Conservation (phyloP, 1,140 invertebrate genomes). For the Sitophilus oryzae region DNA sequence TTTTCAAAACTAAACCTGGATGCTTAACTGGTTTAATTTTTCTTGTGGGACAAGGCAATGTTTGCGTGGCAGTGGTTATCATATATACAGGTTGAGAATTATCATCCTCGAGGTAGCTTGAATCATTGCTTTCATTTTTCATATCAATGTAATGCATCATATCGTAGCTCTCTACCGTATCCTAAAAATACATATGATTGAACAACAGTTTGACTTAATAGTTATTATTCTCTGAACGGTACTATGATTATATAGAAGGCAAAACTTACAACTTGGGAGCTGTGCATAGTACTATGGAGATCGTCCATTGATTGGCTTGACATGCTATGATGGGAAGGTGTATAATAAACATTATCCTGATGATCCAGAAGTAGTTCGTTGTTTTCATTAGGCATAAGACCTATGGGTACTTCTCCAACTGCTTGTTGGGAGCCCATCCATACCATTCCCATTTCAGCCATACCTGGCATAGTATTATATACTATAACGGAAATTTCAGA, state of each 20-base stretch:
- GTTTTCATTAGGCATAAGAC: slow-evolving; percentile 36
- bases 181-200: slow-evolving; percentile 17
- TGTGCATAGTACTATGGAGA: slow-evolving; percentile 49
- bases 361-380: slow-evolving; percentile 50
- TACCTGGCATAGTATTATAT: slow-evolving; percentile 49
- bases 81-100: slow-evolving; percentile 46
- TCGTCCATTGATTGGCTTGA: slow-evolving; percentile 53
- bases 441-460: slow-evolving; percentile 62
- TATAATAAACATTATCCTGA: slow-evolving; percentile 53
- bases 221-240: neutral
- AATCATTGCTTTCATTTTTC: slow-evolving; percentile 43
- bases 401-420: slow-evolving; percentile 47
- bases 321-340: slow-evolving; percentile 45
- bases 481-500: too few species aligned
- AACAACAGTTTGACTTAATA: neutral
- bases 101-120: slow-evolving; percentile 41
- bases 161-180: slow-evolving; percentile 40
- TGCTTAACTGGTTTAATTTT: slow-evolving; percentile 73
- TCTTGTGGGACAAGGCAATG: slow-evolving; percentile 49
- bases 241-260: neutral
- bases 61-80: slow-evolving; percentile 53
- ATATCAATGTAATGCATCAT: slow-evolving; percentile 41
- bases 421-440: slow-evolving; percentile 64
- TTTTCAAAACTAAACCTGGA: slow-evolving; percentile 68
- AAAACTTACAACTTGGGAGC: slow-evolving; percentile 48